Conservation (phyloP, 2,888 invertebrate genomes). For the Nymphalis urticae region DNA sequence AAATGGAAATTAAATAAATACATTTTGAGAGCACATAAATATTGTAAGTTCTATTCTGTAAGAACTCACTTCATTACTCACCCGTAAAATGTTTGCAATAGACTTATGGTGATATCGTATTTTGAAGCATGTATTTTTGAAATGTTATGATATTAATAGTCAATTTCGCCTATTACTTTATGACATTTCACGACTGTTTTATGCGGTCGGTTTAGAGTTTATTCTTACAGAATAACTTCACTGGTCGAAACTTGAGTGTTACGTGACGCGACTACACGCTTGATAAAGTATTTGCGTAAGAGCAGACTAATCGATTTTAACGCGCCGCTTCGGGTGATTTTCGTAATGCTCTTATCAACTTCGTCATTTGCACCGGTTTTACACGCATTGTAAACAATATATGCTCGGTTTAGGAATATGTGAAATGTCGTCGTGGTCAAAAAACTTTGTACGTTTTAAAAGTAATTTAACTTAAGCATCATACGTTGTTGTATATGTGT, state of each 20-base stretch:
- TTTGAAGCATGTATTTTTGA: no score
- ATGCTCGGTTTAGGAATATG: not conserved
- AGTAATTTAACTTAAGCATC: no score
- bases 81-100: no score
- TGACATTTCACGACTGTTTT: no score
- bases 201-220: no score
- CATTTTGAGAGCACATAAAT: conserved; percentile 41
- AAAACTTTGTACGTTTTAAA: no score
- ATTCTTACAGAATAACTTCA: conserved; percentile 2
- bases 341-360: conserved; percentile 70
- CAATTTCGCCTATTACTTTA: no score
- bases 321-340: conserved; percentile 70
- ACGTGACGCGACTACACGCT: conserved; percentile 74
- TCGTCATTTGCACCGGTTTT: conserved; percentile 33
- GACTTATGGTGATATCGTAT: no score
- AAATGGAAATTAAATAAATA: conserved; percentile 16
- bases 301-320: conserved; percentile 74
- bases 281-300: conserved; percentile 75
- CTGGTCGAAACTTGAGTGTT: conserved; percentile 59
- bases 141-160: no score
- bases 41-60: conserved; percentile 56
- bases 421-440: not conserved
- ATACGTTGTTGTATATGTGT: not conserved
- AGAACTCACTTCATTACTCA: no score
- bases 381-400: conserved; percentile 20